phyloP scores from a whole-genome alignment of 2,113 vertebrate species.

The Guaruba guarouba region DNA sequence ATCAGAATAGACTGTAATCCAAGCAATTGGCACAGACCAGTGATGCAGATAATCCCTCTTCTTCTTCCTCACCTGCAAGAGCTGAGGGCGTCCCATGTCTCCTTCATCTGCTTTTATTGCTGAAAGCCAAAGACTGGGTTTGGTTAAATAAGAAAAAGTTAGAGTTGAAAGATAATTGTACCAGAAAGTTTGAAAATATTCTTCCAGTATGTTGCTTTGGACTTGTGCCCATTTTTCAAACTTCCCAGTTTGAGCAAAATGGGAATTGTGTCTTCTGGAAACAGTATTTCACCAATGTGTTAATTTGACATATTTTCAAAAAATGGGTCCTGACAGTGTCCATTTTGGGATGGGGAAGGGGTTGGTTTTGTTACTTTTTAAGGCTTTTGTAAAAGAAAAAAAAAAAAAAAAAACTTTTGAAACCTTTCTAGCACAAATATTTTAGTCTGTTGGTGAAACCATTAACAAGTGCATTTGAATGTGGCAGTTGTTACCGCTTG shows the following conservation, averaged over 20 bases:
- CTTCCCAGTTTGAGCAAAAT: background rate
- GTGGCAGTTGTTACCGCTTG: background rate
- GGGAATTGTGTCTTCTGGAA: background rate
- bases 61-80: background rate
- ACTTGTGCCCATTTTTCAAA: background rate
- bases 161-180: background rate
- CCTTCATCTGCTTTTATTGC: background rate
- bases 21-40: background rate
- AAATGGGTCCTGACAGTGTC: background rate
- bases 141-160: background rate
- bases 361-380: background rate
- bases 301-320: background rate
- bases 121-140: no score
- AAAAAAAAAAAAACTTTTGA: background rate
- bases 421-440: background rate
- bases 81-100: no score
- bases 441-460: background rate
- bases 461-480: background rate
- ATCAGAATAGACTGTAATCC: background rate
- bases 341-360: background rate
- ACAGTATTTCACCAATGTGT: background rate
- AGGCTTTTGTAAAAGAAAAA: background rate
- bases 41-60: background rate
- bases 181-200: background rate
- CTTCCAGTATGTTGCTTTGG: background rate